Percentiles rank a stretch among this genome's conserved stretches.
Conservation (phyloP, 2,797 vertebrate species). For the Paramormyrops hopkinsi region DNA sequence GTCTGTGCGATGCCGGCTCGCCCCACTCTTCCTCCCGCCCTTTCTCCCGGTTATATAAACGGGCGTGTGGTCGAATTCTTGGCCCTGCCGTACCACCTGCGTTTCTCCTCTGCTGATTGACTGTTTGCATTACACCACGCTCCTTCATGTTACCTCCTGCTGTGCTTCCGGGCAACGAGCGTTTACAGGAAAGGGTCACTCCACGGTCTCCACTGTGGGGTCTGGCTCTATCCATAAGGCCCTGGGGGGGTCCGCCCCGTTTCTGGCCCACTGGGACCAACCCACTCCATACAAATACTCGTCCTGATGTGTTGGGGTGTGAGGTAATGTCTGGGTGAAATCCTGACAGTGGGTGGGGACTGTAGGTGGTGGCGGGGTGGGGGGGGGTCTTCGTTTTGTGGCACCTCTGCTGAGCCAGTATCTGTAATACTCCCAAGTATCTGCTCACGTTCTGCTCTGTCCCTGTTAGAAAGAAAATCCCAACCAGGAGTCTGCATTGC, state of each 20-base stretch:
- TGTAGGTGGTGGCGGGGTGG: background rate
- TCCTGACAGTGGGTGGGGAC: background rate
- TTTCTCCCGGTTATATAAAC: background rate
- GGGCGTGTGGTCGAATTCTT: background rate
- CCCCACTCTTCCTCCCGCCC: background rate
- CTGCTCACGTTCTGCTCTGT: background rate
- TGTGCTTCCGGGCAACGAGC: background rate
- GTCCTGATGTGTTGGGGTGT: background rate
- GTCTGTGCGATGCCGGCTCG: background rate
- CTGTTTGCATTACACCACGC: background rate
- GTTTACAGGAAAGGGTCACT: background rate
- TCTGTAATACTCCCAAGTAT: background rate
- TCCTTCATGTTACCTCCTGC: background rate
- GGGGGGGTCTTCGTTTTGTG: background rate
- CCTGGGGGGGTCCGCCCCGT: background rate
- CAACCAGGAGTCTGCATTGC: background rate
- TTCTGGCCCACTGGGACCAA: background rate
- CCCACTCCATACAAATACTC: background rate
- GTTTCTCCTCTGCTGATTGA: background rate
- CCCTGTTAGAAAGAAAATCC: background rate
- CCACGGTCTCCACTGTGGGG: background rate
- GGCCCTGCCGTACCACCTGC: background rate
- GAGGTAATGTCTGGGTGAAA: background rate
- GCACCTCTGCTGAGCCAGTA: background rate
- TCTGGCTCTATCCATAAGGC: background rate